These are phyloP conservation scores for Agonum fuliginosum DNA, from an alignment of 2,888 invertebrate species.

Conservation along the genomic window DNA sequence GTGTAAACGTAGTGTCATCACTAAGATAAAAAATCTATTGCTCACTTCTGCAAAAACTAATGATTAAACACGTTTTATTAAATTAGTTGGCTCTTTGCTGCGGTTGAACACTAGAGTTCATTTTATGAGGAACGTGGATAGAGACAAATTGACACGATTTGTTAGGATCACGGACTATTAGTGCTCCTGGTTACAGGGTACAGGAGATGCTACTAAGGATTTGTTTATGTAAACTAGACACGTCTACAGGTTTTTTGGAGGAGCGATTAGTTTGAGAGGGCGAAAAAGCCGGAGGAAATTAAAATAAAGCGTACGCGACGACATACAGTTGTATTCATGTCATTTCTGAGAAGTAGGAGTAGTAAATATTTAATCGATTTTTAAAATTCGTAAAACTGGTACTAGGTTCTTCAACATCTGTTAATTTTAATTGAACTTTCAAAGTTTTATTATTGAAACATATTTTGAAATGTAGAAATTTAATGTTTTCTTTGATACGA, in stretches of 20 bases:
- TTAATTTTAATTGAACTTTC: too few species aligned
- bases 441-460: too few species aligned
- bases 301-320: constrained; percentile 1
- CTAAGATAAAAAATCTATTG: neutral
- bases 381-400: too few species aligned
- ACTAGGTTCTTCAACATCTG: too few species aligned
- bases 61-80: constrained; percentile 56
- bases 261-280: neutral
- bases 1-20: too few species aligned
- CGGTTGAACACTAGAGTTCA: constrained; percentile 35
- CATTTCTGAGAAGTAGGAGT: too few species aligned
- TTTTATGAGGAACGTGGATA: constrained; percentile 56
- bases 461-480: too few species aligned
- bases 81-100: constrained; percentile 47
- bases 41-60: constrained; percentile 23
- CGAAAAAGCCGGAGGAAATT: constrained; percentile 6
- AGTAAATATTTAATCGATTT: too few species aligned
- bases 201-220: constrained; percentile 9
- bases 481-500: too few species aligned
- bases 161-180: constrained; percentile 55
- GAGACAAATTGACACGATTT: constrained; percentile 57
- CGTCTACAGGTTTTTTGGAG: constrained; percentile 39
- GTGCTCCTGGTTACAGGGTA: neutral
- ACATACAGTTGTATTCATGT: too few species aligned
- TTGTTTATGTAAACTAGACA: constrained; percentile 53